Evolutionary conservation across 92 coral and sea anemone genomes (phyloP).

Genomic region (Parazoanthus darwini): DNA sequence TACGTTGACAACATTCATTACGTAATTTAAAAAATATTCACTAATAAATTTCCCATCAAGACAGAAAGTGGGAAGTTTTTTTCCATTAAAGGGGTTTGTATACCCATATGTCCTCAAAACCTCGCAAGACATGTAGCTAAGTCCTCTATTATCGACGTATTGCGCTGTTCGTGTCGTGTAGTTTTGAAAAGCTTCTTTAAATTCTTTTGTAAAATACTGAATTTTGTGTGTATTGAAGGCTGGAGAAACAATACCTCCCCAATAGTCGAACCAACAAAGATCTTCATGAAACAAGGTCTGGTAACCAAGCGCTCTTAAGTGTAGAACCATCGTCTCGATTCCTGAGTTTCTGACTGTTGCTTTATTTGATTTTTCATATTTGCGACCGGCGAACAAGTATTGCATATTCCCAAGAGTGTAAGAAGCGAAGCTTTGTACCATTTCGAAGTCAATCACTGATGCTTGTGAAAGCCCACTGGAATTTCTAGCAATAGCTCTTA

Average conservation of each 20-base stretch:
- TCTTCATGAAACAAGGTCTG: constrained; percentile 88
- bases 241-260: constrained; percentile 78
- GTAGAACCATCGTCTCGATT: constrained; percentile 47
- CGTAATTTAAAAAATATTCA: constrained; percentile 71
- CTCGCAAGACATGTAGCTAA: constrained; percentile 76
- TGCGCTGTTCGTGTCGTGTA: constrained; percentile 42
- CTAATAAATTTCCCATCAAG: constrained; percentile 73
- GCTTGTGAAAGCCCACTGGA: constrained; percentile 58
- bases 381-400: constrained; percentile 70
- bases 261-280: constrained; percentile 82
- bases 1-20: constrained; percentile 50
- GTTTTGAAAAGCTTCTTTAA: constrained; percentile 48
- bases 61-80: constrained; percentile 50
- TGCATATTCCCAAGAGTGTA: constrained; percentile 71
- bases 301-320: constrained; percentile 65
- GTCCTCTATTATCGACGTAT: constrained; percentile 72
- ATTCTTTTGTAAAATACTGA: constrained; percentile 54
- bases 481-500: constrained; percentile 64
- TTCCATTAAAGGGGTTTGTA: constrained; percentile 69
- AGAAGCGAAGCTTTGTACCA: constrained; percentile 85
- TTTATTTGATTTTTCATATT: constrained; percentile 22
- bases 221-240: constrained; percentile 56
- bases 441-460: constrained; percentile 81
- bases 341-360: constrained; percentile 50
- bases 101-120: constrained; percentile 52